phyloP scores from a whole-genome alignment of 2,113 vertebrate genomes.

The Nibea coibor region DNA sequence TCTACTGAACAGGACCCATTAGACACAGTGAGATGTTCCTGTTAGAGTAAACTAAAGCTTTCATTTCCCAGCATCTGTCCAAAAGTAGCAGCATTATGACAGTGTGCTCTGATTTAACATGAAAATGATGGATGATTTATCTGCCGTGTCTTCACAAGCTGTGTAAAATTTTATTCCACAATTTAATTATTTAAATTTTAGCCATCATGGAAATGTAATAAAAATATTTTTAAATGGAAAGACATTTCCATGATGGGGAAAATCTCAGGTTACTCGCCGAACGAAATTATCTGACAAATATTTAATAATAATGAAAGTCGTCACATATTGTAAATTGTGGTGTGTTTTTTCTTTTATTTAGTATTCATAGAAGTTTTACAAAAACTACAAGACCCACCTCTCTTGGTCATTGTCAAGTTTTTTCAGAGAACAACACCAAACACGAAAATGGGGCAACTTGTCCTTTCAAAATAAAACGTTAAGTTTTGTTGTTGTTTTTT shows the following conservation, averaged over 20 bases:
- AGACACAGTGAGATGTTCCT: neutral
- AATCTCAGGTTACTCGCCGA: slow-evolving; percentile 29
- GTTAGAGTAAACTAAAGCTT: neutral
- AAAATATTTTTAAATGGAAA: too few relatives aligned
- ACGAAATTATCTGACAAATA: neutral
- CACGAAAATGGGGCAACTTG: neutral
- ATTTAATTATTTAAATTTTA: neutral
- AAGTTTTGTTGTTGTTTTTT: too few relatives aligned
- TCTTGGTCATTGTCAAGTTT: neutral
- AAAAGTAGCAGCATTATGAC: neutral
- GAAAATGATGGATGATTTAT: neutral
- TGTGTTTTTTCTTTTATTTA: neutral
- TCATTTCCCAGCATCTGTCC: neutral
- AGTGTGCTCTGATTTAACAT: neutral
- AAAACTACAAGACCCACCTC: slow-evolving; percentile 46
- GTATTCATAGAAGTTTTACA: neutral
- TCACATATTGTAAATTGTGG: neutral
- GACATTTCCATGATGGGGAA: too few relatives aligned
- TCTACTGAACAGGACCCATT: neutral
- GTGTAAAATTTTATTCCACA: neutral
- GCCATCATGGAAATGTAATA: neutral
- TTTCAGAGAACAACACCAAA: neutral
- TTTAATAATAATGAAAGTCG: slow-evolving; percentile 3
- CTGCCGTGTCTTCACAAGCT: neutral
- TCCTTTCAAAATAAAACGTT: slow-evolving; percentile 39